Evolutionary conservation across 2,113 vertebrate genomes (phyloP), one percentile per base, ranked within the genome.

Genomic region (Pithys albifrons): DNA sequence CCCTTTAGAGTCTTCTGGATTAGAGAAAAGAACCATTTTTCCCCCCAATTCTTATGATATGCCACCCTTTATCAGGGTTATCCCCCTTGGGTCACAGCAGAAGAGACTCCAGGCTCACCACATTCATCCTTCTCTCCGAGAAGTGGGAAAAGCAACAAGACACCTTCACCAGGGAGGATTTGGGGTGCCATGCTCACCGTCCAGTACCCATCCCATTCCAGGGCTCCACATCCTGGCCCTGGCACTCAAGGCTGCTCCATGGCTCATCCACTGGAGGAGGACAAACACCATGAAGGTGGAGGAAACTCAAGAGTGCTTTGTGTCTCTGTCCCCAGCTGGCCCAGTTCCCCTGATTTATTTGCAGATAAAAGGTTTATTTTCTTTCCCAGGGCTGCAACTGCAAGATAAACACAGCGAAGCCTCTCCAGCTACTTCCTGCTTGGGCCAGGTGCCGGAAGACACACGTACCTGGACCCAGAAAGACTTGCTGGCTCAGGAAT

Each of bases 341-440:
- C 65, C 4, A 0, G 22, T 55, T 85, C 85, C 88, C 57, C 57
- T 2, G 3, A 9, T 75, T 65, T 93, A 59, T 94, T 94, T 82
- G 66, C 82, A 82, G 70, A 75, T 35, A 69, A 67, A 69, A 31
- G 27, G 17, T 88, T 96, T 95, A n/a, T 97, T 97, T 95, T 89
- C 17, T 96, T 96, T 94, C 96, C 88, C 96, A 95, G 74, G 2
- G 0, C 41, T 14, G 41, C 25, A 35, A 81, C 73, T 28, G 12
- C 85, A 89, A 59, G 51, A 81, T 46, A 93, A 96, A 95, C 92
- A 95, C 6, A 2, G 22, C 0, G 0, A 61, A 91, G 46, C 25
- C 80, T 95, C 96, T 61, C 0, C 0, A 84, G 80, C 29, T 19
- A 43, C 88, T 91, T 93, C 93, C 91, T 2, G 1, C 81, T 86